Base-by-base conservation (phyloP, 1,140 invertebrate genomes). In the Trichonephila clavipes region DNA sequence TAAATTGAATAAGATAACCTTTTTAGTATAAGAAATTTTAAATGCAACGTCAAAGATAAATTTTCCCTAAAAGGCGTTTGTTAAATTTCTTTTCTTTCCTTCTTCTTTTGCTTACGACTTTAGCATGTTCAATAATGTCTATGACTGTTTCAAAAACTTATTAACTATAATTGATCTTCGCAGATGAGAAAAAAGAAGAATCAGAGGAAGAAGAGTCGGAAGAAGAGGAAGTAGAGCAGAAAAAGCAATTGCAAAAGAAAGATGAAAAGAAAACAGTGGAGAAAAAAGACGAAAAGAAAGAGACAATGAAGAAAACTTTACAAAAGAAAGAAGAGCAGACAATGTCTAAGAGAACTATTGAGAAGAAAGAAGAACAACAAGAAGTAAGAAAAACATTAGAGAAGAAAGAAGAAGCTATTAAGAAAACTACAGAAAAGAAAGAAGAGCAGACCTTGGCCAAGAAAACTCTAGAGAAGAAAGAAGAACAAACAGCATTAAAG, bases 181-280 rank as follows among this genome's bases (percentile, higher is more conserved):
- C 66, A 24, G 88, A 83, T 89, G 88, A 88, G 86, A 94, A 94
- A 94, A 93, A 95, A 51, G 94, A 95, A 51, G 92, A 94, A 72
- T 97, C 97, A 95, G 83, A 91, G 16, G 51, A 86, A 86, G 95
- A 95, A 94, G 95, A 95, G 91, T 59, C 64, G 1, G 58, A 88
- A 62, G 51, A 88, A 51, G 95, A 95, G 92, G 69, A 83, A 83
- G 69, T 94, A 95, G 24, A 82, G 87, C 40, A 94, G 94, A 66
- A 92, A 94, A 28, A 62, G 14, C 96, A 96, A 95, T 96, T 95
- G 59, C 95, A 96, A 95, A 96, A 96, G 93, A 96, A 94, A 66
- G 97, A 97, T 95, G 82, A 93, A 62, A 88, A 77, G 24, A 94
- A 91, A 94, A 89, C 77, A 2, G 51, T 87, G 24, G 86, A 91